A percentile compares a stretch with the other conserved stretches of the same genome.
Evolutionary conservation across 2,888 invertebrate species (phyloP).

Genomic region (Drymonia ruficornis): DNA sequence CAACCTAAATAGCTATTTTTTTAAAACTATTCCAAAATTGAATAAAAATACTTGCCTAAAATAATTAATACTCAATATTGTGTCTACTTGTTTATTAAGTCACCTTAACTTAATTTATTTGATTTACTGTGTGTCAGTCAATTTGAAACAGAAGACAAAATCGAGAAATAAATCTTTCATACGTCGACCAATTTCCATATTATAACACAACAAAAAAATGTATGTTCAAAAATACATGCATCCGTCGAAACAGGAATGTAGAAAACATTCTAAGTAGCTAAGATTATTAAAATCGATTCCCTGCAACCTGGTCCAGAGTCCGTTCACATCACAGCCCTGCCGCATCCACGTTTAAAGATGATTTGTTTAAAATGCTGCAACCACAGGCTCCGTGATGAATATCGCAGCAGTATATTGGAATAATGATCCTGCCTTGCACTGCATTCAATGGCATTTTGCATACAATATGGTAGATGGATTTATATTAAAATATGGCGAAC

Average conservation of each 20-base stretch:
- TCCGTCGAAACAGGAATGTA: background rate
- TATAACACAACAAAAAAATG: background rate
- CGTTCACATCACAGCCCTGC: slow-evolving; percentile 45
- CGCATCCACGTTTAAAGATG: slow-evolving; percentile 73
- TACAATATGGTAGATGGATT: slow-evolving; percentile 84
- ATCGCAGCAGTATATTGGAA: slow-evolving; percentile 80
- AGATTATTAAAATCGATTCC: slow-evolving; percentile 69
- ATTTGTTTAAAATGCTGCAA: slow-evolving; percentile 82
- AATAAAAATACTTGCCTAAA: no score
- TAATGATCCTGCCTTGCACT: slow-evolving; percentile 82
- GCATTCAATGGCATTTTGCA: slow-evolving; percentile 84
- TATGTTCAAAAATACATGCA: background rate
- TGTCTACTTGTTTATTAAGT: no score
- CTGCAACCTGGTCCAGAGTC: slow-evolving; percentile 36
- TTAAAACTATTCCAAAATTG: no score
- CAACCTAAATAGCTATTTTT: no score
- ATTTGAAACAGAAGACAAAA: background rate
- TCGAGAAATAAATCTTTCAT: background rate
- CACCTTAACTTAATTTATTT: no score
- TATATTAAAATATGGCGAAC: slow-evolving; percentile 84
- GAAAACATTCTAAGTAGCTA: background rate
- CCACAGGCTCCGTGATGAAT: slow-evolving; percentile 76
- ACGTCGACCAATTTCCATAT: background rate
- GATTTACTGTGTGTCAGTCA: no score
- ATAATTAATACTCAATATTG: no score